Percentiles rank a stretch among this genome's conserved stretches.
These are phyloP conservation scores for Sylvia atricapilla DNA, from an alignment of 2,113 vertebrate genomes.

Conservation along the genomic window DNA sequence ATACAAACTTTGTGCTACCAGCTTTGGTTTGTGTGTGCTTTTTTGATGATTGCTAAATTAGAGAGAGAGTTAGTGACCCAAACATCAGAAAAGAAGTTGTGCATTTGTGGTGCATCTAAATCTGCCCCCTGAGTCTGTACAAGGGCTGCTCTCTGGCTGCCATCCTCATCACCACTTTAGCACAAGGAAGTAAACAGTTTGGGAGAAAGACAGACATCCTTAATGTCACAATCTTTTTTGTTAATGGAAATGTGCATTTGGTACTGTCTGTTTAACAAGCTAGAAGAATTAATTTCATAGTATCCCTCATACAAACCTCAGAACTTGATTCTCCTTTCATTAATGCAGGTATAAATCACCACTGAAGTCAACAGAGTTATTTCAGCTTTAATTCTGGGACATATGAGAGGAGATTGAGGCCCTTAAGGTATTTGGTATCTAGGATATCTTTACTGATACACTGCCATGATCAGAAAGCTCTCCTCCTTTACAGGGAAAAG, in stretches of 20 bases:
- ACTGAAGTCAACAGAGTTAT: slow-evolving; percentile 18
- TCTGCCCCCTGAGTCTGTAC: not conserved
- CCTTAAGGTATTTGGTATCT: slow-evolving; percentile 44
- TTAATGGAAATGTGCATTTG: not conserved
- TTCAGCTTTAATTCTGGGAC: slow-evolving; percentile 7
- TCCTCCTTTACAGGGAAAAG: slow-evolving; percentile 51
- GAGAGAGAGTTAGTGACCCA: not conserved
- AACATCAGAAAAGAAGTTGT: not conserved
- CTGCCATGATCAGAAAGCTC: slow-evolving; percentile 55
- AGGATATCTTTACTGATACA: slow-evolving; percentile 17
- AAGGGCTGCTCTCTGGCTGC: not conserved
- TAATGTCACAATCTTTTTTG: not conserved
- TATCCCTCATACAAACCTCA: not conserved
- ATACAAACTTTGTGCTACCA: not conserved
- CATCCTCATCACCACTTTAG: not conserved
- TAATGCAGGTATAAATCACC: not conserved
- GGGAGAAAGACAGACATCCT: not conserved
- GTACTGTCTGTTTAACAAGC: not conserved
- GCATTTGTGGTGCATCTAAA: not conserved
- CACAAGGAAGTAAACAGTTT: not conserved
- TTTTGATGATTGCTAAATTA: not conserved
- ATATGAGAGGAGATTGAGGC: slow-evolving; percentile 10
- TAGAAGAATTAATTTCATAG: not conserved
- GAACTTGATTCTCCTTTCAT: not conserved
- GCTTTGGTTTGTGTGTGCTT: not conserved